Base-by-base conservation (phyloP, 1,140 invertebrate genomes). In the Cydia pomonella region DNA sequence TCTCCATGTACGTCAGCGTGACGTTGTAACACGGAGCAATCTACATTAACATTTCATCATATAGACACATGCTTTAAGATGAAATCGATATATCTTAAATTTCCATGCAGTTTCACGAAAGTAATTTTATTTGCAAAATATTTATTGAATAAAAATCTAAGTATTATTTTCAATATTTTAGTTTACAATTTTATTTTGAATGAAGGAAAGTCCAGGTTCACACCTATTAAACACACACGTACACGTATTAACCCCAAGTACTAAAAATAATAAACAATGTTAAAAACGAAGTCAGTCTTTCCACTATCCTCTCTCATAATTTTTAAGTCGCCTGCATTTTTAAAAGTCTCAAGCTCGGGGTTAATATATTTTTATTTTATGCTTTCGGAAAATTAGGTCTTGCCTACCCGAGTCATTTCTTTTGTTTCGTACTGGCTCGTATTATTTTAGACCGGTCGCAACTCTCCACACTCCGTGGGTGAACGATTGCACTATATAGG, bases 361-460 rank as follows among this genome's bases (percentile, higher is more conserved):
- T 63, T 63, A 13, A 63, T 13, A 25, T 23, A 25, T 63, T 29
- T 63, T 63, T 62, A 62, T 25, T 63, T 63, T 63, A 27, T 4
- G 23, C 25, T 23, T 25, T 25, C 21, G 23, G 62, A 25, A 63
- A 63, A 63, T 63, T 63, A 63, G 62, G 25, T 63, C 5, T 13
- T 13, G 62, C 25, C 23, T 63, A 63, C 27, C 62, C 27, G 4
- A 4, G 13, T 13, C 62, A 25, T 25, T 63, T 63, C 62, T 63
- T 63, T 63, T 63, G 62, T 63, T 63, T 63, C 23, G 62, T 23
- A 23, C 1, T 13, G 62, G 62, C 18, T 63, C 23, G 62, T 63
- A 25, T 63, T n/a, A 63, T 63, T 25, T 63, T 3, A 63, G 23
- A 63, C 62, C 62, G 7, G 23, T 25, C 62, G 25, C 27, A 63